phyloP scores from a whole-genome alignment of 1,140 invertebrate species.

The Heliconius congener region DNA sequence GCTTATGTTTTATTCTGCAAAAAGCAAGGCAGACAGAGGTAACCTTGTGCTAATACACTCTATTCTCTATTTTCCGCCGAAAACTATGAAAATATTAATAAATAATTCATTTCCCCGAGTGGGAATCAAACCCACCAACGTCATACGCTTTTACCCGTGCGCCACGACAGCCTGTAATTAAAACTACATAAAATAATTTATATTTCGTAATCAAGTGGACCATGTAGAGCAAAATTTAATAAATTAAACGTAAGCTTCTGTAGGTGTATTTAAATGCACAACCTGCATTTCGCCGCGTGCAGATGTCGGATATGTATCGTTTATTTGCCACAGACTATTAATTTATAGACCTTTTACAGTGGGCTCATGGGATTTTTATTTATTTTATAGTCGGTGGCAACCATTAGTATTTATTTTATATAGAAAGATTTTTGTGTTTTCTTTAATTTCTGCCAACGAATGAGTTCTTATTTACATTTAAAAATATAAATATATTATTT shows the following conservation, averaged over 20 bases:
- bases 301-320: slow-evolving; percentile 51
- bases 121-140: too few relatives aligned
- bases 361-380: slow-evolving; percentile 54
- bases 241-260: neutral
- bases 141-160: too few relatives aligned
- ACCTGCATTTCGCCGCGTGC: slow-evolving; percentile 39
- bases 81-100: too few relatives aligned
- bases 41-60: too few relatives aligned
- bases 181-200: neutral
- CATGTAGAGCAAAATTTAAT: neutral
- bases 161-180: neutral
- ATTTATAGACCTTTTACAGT: slow-evolving; percentile 63
- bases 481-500: slow-evolving; percentile 18
- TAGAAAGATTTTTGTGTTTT: neutral
- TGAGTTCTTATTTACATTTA: slow-evolving; percentile 18
- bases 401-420: neutral
- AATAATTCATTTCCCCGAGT: too few relatives aligned
- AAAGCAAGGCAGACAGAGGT: too few relatives aligned
- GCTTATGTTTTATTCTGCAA: too few relatives aligned
- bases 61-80: too few relatives aligned
- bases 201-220: slow-evolving; percentile 5
- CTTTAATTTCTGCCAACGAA: neutral
- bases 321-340: slow-evolving; percentile 64
- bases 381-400: slow-evolving; percentile 47
- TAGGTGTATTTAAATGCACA: slow-evolving; percentile 26